A percentile compares a stretch with the other conserved stretches of the same genome.
Conservation (phyloP, 2,888 invertebrate species). For the Trachelus troglodyta region DNA sequence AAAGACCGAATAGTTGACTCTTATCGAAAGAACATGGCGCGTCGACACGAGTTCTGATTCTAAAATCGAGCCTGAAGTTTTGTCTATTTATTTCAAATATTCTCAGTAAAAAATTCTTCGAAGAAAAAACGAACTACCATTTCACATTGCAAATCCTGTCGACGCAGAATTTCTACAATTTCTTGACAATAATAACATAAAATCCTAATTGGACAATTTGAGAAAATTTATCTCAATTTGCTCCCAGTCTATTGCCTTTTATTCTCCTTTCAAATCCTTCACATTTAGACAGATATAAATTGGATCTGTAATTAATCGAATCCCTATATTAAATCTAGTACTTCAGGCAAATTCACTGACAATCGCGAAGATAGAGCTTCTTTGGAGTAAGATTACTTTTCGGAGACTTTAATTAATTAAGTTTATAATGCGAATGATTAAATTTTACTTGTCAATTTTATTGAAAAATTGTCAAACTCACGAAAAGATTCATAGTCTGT, state of each 20-base stretch:
- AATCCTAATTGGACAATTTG: background rate
- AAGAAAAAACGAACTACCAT: too few species aligned
- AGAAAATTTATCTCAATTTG: background rate
- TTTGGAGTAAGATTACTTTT: background rate
- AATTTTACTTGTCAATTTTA: background rate
- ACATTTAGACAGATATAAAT: background rate
- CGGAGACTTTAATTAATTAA: background rate
- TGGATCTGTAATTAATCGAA: background rate
- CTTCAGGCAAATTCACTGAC: background rate
- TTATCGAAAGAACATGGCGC: constrained; percentile 51
- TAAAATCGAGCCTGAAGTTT: background rate
- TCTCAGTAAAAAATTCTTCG: background rate
- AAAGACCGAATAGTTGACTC: constrained; percentile 50
- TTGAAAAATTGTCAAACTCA: background rate
- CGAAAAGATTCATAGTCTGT: background rate
- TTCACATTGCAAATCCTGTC: too few species aligned
- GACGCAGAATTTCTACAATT: background rate
- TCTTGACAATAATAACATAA: background rate
- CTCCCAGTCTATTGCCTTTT: background rate
- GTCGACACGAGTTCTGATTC: constrained; percentile 16
- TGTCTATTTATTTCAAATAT: background rate
- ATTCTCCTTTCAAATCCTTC: background rate
- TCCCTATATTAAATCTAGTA: background rate
- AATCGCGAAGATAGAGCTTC: background rate
- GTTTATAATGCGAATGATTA: background rate